Evolutionary conservation across 64 coral and sea anemone genomes (phyloP), one percentile per base, ranked within the genome.

Genomic region (Montipora capricornis): DNA sequence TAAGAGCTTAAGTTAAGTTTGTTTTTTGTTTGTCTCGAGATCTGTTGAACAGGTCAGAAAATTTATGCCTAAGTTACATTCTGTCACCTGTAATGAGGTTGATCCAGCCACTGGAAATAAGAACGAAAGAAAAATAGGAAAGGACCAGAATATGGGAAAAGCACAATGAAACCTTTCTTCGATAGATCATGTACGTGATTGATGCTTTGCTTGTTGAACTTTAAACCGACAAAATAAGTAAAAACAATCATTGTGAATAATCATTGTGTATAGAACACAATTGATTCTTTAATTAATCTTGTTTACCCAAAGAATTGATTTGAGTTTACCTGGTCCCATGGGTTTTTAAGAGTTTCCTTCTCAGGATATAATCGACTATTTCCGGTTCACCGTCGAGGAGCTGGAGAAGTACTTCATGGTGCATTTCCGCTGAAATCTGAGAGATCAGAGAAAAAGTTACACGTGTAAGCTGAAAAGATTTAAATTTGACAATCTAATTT

Each of bases 381-480:
- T 99, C 95, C 44, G 98, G 98, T 90, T 99, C 98, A 90, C 82
- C 96, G 4, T 96, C 95, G 49, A 99, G 68, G 14, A 99, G 77
- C 51, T 96, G 89, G 47, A 91, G 73, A 88, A 96, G 93, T 29
- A 89, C 88, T 89, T 99, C 95, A 57, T 99, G 92, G 80, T 99
- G 87, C 53, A 94, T 90, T 49, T 99, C 92, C 14, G 95, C 92
- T 49, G 94, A 91, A 76, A 99, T 83, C 98, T 99, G 47, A 89
- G 67, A 94, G 49, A 85, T 22, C 62, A 24, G 5, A 61, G 26
- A 44, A 50, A 53, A 76, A 13, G 1, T 57, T 22, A 76, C 19
- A 76, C 8, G 68, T 20, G 37, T 15, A 6, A 48, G 19, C n/a
- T 37, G 29, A 37, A 37, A 37, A 37, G 29, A 37, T 37, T 37